These are phyloP conservation scores for Nothocercus julius DNA, from an alignment of 2,113 vertebrate species.

Conservation along the genomic window DNA sequence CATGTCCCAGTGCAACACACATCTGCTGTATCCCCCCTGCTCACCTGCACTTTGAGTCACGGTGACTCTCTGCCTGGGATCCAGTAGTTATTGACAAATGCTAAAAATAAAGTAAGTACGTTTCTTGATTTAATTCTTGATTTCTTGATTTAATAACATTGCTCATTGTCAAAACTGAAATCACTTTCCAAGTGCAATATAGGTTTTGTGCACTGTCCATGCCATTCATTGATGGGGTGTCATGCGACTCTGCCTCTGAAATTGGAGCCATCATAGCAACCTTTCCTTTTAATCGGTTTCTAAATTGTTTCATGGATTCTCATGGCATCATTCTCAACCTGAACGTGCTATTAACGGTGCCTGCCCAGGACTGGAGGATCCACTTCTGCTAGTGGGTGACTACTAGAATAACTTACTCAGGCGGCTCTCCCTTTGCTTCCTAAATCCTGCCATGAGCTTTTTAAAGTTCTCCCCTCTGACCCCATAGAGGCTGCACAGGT, in stretches of 20 bases:
- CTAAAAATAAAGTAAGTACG: background rate
- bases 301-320: background rate
- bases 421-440: background rate
- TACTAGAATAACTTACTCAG: background rate
- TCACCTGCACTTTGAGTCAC: background rate
- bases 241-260: background rate
- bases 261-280: background rate
- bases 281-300: background rate
- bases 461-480: background rate
- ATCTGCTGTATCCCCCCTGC: rapidly evolving
- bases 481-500: background rate
- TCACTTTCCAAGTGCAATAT: background rate
- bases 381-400: background rate
- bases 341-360: background rate
- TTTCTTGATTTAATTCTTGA: background rate
- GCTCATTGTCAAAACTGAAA: background rate
- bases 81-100: background rate
- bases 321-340: background rate
- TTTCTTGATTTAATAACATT: background rate
- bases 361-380: background rate
- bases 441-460: background rate
- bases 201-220: background rate
- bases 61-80: background rate
- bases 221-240: background rate
- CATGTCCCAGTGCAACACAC: background rate